These are phyloP conservation scores for Synanthedon myopaeformis DNA, from an alignment of 2,888 invertebrate genomes.

Conservation along the genomic window DNA sequence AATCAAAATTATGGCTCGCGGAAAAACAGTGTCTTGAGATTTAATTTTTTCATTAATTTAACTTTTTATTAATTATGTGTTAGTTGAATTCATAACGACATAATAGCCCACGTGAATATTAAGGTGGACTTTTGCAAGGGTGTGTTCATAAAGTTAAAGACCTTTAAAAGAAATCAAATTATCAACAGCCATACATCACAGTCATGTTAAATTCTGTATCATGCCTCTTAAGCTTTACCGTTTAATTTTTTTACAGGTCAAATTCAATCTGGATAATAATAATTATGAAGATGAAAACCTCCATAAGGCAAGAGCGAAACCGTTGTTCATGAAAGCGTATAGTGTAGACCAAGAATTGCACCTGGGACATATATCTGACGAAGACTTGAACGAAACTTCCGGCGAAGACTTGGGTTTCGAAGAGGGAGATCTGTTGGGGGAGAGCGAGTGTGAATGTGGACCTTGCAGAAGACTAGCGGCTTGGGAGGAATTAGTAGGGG, in stretches of 20 bases:
- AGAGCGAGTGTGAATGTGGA: slow-evolving; percentile 43
- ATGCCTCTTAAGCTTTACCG: background rate
- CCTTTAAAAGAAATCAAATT: no score
- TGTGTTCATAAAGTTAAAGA: no score
- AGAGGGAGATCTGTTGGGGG: slow-evolving; percentile 36
- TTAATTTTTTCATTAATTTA: no score
- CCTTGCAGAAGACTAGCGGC: slow-evolving; percentile 51
- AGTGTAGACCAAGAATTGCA: slow-evolving; percentile 34
- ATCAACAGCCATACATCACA: background rate
- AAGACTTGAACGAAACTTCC: slow-evolving; percentile 23
- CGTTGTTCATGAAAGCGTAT: slow-evolving; percentile 18
- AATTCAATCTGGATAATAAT: slow-evolving; percentile 38
- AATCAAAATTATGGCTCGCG: no score
- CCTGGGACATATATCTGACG: slow-evolving; percentile 16
- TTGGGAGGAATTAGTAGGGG: slow-evolving; percentile 82
- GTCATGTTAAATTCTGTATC: no score
- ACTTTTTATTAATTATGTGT: no score
- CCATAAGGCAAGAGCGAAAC: slow-evolving; percentile 5
- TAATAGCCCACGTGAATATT: no score
- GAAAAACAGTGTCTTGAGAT: no score
- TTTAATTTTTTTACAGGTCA: slow-evolving; percentile 26
- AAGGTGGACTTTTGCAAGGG: no score
- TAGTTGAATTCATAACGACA: no score
- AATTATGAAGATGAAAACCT: slow-evolving; percentile 17
- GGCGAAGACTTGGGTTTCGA: slow-evolving; percentile 57